Conservation (phyloP, 2,113 vertebrate genomes). For the Cryptomyrus ogoouensis region DNA sequence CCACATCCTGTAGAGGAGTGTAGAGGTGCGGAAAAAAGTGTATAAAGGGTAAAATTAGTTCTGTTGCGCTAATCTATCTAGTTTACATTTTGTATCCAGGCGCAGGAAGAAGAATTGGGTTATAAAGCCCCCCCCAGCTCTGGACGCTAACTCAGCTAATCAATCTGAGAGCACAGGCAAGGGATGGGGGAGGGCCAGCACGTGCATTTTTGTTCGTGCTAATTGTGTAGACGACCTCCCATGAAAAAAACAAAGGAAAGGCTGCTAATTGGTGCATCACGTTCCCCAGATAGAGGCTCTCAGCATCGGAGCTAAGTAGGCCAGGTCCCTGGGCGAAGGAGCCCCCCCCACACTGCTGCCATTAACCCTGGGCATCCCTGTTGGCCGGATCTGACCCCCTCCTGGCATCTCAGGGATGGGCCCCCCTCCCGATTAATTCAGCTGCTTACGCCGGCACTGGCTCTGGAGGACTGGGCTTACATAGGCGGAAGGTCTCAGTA, state of each 20-base stretch:
- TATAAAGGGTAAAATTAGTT: conserved; percentile 22
- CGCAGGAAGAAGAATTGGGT: conserved; percentile 55
- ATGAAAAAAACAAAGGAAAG: conserved; percentile 16
- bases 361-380: conserved; percentile 17
- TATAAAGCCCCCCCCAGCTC: conserved; percentile 56
- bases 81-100: conserved; percentile 42
- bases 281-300: conserved; percentile 52
- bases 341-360: neutral
- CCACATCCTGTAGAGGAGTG: neutral
- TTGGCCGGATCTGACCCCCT: neutral
- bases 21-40: neutral
- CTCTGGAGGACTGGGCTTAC: neutral
- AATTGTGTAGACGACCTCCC: conserved; percentile 55
- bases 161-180: conserved; percentile 41
- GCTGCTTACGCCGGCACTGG: neutral
- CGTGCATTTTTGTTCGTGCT: conserved; percentile 54
- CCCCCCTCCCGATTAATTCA: conserved; percentile 8
- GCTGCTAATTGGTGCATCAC: conserved; percentile 46
- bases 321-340: neutral
- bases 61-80: conserved; percentile 49
- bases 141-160: conserved; percentile 56
- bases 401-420: neutral
- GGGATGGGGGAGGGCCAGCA: conserved; percentile 51
- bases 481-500: neutral
- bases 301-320: neutral